phyloP scores from a whole-genome alignment of 2,113 vertebrate species.

The Paedocypris sp. region DNA sequence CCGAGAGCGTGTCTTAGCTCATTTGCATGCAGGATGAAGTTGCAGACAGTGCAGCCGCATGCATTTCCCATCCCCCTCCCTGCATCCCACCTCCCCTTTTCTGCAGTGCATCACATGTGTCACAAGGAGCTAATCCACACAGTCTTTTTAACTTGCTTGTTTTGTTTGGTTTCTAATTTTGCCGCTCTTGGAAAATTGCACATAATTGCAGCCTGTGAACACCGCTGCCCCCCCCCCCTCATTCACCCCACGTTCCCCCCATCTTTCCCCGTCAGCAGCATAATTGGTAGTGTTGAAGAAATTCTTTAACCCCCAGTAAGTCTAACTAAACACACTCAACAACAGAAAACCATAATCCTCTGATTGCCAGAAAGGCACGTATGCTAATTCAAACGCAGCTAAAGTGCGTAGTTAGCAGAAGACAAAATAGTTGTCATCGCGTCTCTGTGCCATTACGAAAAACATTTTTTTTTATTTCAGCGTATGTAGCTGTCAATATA shows the following conservation, averaged over 20 bases:
- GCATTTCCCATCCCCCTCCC: slow-evolving; percentile 13
- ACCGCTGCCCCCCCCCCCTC: slow-evolving; percentile 42
- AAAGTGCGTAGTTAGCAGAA: neutral
- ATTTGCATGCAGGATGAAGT: slow-evolving; percentile 40
- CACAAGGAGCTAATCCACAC: slow-evolving; percentile 48
- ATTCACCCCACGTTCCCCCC: neutral
- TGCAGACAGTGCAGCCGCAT: neutral
- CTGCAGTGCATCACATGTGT: slow-evolving; percentile 32
- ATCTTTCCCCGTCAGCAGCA: slow-evolving; percentile 11
- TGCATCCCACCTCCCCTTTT: slow-evolving; percentile 6
- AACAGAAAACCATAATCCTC: neutral
- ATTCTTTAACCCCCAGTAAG: slow-evolving; percentile 14
- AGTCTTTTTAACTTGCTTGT: slow-evolving; percentile 56
- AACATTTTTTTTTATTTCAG: no score
- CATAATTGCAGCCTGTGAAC: slow-evolving; percentile 63
- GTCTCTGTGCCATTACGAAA: no score
- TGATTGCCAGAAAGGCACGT: neutral
- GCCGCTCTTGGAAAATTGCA: slow-evolving; percentile 59
- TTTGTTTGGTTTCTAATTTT: slow-evolving; percentile 64
- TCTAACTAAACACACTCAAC: slow-evolving; percentile 13
- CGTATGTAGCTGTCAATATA: no score
- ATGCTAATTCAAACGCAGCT: neutral
- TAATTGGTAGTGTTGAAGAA: slow-evolving; percentile 23
- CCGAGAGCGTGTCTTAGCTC: slow-evolving; percentile 16
- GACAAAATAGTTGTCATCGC: no score